Percentiles rank a stretch among this genome's conserved stretches.
These are phyloP conservation scores for Mamestra brassicae DNA, from an alignment of 2,888 invertebrate species.

Conservation along the genomic window DNA sequence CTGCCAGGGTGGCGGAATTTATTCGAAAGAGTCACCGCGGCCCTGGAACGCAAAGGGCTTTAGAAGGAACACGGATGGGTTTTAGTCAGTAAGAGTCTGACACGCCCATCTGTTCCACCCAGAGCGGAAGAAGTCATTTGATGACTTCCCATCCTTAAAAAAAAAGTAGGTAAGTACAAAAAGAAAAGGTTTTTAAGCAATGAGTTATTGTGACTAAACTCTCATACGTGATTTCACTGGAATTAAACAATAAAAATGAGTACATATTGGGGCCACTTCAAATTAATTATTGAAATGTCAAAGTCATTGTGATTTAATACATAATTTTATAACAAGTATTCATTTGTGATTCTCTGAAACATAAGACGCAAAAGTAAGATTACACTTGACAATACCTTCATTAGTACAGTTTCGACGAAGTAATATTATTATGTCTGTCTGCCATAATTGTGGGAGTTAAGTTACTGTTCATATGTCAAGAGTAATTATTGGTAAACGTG, in stretches of 20 bases:
- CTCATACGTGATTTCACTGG: not conserved
- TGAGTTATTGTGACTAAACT: not conserved
- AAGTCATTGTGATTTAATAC: not conserved
- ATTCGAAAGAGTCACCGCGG: no score
- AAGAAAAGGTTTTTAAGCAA: no score
- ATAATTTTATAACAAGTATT: not conserved
- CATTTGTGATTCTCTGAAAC: slow-evolving; percentile 13
- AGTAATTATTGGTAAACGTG: slow-evolving; percentile 26
- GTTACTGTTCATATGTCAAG: slow-evolving; percentile 3
- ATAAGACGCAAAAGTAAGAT: slow-evolving; percentile 16
- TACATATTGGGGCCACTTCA: not conserved
- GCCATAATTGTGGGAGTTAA: not conserved
- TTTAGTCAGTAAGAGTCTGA: no score
- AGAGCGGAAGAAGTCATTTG: no score
- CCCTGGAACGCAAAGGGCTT: no score
- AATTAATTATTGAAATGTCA: slow-evolving; percentile 2
- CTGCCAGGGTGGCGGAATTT: no score
- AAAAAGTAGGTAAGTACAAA: no score
- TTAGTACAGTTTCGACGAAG: slow-evolving; percentile 26
- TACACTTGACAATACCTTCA: slow-evolving; percentile 20
- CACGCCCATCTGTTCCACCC: no score
- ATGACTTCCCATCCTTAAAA: no score
- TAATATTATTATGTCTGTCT: slow-evolving; percentile 4
- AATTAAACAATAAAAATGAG: not conserved
- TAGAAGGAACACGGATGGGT: no score